Evolutionary conservation across 2,797 vertebrate species (phyloP).

Genomic region (Chiroxiphia lanceolata): DNA sequence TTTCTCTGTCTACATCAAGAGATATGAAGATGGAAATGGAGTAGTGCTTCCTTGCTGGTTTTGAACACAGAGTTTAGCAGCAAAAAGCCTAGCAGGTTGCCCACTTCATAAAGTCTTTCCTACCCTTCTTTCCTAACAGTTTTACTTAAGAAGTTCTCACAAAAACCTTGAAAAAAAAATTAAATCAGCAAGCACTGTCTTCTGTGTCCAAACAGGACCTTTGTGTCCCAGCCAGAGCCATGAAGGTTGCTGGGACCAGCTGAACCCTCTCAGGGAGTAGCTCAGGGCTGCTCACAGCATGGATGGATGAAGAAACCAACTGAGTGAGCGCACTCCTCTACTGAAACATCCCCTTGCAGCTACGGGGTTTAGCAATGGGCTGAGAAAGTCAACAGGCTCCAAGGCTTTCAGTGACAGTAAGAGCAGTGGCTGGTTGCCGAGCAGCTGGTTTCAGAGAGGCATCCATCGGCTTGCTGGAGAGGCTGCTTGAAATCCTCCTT

Average conservation of each 20-base stretch:
- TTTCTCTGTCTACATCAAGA: not conserved
- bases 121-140: not conserved
- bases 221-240: not conserved
- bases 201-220: not conserved
- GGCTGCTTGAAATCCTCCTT: not conserved
- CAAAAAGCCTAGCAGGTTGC: not conserved
- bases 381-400: not conserved
- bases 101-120: not conserved
- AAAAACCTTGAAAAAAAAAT: not conserved
- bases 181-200: not conserved
- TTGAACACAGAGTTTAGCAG: not conserved
- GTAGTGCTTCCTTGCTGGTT: not conserved
- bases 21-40: not conserved
- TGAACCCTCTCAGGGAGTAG: not conserved
- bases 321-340: not conserved
- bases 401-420: not conserved
- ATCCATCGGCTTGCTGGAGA: not conserved
- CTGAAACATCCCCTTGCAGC: not conserved
- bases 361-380: fast-evolving
- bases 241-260: not conserved
- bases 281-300: not conserved
- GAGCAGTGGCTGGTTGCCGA: not conserved
- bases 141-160: not conserved
- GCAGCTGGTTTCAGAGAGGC: not conserved
- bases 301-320: not conserved